Evolutionary conservation across 2,113 vertebrate genomes (phyloP).

Genomic region (Mormyrus lacerda): DNA sequence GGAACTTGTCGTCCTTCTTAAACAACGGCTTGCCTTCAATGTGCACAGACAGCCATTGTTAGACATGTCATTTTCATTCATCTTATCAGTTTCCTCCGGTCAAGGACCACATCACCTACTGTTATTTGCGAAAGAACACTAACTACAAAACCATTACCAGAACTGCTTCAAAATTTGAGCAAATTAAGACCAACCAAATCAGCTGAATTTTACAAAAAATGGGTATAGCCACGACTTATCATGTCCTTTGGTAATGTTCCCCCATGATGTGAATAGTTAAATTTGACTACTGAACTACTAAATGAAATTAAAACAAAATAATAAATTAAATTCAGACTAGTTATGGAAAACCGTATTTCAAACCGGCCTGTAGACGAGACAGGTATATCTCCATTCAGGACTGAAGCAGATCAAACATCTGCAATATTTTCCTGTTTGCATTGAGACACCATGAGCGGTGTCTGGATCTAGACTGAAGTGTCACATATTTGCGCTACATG

Average conservation of each 20-base stretch:
- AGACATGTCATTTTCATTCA: background rate
- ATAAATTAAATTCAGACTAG: background rate
- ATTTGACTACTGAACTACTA: background rate
- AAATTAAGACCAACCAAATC: background rate
- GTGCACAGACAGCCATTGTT: background rate
- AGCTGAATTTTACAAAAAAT: background rate
- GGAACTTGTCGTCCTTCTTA: background rate
- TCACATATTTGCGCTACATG: background rate
- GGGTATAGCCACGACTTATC: background rate
- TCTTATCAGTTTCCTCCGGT: background rate
- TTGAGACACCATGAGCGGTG: background rate
- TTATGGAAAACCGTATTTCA: background rate
- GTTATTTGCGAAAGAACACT: background rate
- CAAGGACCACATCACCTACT: background rate
- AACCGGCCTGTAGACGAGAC: background rate
- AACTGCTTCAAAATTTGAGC: background rate
- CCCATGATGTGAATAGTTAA: background rate
- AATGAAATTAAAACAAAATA: slow-evolving; percentile 1
- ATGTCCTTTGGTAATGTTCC: background rate
- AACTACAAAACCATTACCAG: background rate
- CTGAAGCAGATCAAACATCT: background rate
- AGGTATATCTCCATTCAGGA: background rate
- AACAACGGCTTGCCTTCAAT: background rate
- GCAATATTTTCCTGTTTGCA: background rate
- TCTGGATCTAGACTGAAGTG: background rate